These are phyloP conservation scores for Dipus sagitta DNA, from an alignment of 2,797 vertebrate species.

Conservation along the genomic window DNA sequence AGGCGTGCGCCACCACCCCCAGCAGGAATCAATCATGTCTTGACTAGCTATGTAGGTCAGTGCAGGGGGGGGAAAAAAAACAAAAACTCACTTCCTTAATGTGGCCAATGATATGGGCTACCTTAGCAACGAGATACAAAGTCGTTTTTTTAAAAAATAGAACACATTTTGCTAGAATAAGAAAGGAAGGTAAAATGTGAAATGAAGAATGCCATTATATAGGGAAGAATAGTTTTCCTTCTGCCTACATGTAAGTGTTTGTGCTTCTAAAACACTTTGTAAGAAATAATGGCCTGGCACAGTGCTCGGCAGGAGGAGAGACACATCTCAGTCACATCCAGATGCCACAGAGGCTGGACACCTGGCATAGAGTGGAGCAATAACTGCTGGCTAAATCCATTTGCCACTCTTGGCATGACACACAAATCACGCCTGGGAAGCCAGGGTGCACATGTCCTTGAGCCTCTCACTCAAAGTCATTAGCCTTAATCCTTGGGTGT, in stretches of 20 bases:
- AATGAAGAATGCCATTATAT: background rate
- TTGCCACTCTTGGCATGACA: background rate
- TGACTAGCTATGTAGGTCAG: no score
- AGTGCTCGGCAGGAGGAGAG: background rate
- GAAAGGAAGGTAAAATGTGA: background rate
- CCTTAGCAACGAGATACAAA: background rate
- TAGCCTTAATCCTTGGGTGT: background rate
- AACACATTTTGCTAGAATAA: background rate
- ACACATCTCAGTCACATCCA: background rate
- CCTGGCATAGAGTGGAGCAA: background rate
- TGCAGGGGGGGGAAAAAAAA: background rate
- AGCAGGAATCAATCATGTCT: no score
- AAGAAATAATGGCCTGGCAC: background rate
- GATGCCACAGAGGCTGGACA: background rate
- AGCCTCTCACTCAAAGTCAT: background rate
- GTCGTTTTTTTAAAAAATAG: background rate
- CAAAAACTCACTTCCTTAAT: background rate
- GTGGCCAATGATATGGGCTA: background rate
- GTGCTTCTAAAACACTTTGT: background rate
- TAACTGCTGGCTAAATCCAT: background rate
- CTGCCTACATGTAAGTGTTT: background rate
- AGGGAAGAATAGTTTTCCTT: background rate
- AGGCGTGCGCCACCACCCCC: no score
- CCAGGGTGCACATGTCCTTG: background rate
- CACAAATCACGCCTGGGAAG: background rate